These are phyloP conservation scores for Sycophaga agraensis DNA, from an alignment of 1,140 invertebrate genomes.

Conservation along the genomic window DNA sequence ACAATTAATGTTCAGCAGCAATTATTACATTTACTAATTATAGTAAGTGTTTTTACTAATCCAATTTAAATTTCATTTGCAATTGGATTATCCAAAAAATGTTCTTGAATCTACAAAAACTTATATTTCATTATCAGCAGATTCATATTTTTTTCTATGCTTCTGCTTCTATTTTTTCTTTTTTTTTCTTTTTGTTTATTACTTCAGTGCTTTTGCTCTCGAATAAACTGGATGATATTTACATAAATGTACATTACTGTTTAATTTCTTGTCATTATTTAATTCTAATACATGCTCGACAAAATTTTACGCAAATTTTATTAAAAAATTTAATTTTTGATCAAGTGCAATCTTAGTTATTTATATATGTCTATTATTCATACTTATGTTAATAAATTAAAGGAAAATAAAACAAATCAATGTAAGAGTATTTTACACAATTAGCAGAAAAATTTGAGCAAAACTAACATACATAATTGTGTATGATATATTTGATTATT, in stretches of 20 bases:
- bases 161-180: no score
- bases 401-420: conserved; percentile 1
- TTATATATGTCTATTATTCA: conserved; percentile 29
- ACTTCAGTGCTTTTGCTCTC: conserved; percentile 26
- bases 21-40: conserved; percentile 18
- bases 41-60: conserved; percentile 6
- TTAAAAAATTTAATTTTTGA: no score
- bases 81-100: background rate
- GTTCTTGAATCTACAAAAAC: background rate
- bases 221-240: conserved; percentile 26
- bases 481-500: conserved; percentile 19
- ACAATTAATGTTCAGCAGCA: conserved; percentile 19
- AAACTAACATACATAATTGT: background rate
- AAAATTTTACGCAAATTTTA: no score
- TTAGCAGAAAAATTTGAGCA: conserved; percentile 1
- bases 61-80: conserved; percentile 15
- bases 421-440: background rate
- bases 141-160: no score
- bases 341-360: no score
- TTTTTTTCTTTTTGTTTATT: conserved; percentile 11
- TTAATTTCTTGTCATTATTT: conserved; percentile 17
- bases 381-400: conserved; percentile 13
- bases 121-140: no score
- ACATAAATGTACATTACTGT: conserved; percentile 26
- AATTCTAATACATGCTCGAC: conserved; percentile 24